A percentile compares a stretch with the other conserved stretches of the same genome.
Conservation (phyloP, 2,888 invertebrate species). For the Meghimatium bilineatum region DNA sequence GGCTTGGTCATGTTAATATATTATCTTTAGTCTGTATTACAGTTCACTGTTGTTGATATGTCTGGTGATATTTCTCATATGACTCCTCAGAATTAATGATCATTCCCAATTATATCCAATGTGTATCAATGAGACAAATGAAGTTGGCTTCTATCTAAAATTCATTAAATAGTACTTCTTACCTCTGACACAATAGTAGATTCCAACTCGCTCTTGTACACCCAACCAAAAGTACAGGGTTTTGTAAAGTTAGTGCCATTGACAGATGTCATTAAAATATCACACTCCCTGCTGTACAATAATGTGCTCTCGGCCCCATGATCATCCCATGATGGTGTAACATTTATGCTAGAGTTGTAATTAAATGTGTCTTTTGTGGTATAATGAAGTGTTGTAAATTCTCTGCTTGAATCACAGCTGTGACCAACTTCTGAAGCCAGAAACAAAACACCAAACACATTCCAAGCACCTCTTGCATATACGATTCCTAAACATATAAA, state of each 20-base stretch:
- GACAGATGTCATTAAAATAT: constrained; percentile 35
- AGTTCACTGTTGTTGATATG: no score
- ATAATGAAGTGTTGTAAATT: neutral
- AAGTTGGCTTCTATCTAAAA: no score
- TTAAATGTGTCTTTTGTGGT: neutral
- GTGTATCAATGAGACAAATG: no score
- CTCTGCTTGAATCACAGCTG: constrained; percentile 53
- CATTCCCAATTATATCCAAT: no score
- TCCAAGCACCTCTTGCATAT: constrained; percentile 68
- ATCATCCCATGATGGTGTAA: neutral
- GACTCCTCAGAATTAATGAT: no score
- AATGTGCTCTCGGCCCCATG: constrained; percentile 4
- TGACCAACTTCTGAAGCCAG: constrained; percentile 63
- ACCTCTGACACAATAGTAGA: constrained; percentile 66
- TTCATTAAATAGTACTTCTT: no score
- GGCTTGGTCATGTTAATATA: no score
- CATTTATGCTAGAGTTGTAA: constrained; percentile 1
- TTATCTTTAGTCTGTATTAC: no score
- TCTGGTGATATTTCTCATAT: no score
- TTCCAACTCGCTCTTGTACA: constrained; percentile 58
- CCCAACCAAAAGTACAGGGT: constrained; percentile 60
- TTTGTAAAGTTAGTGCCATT: constrained; percentile 53
- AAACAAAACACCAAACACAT: constrained; percentile 63
- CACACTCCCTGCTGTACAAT: constrained; percentile 28
- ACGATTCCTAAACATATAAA: constrained; percentile 60